phyloP scores from a whole-genome alignment of 2,888 invertebrate genomes.

The Lasioglossum figueresi region DNA sequence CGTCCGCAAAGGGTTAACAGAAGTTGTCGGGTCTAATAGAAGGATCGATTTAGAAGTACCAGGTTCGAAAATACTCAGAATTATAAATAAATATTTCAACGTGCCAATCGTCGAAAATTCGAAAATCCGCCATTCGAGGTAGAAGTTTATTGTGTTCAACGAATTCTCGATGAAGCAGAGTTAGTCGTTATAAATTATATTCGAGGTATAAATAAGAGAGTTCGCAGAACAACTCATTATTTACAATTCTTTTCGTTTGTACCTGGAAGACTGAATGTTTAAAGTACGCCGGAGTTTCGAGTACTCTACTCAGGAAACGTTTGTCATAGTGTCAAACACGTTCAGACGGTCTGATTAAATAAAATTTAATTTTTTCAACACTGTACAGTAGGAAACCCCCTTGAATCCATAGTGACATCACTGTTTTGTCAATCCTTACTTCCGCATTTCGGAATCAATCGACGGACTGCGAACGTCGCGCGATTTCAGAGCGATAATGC shows the following conservation, averaged over 20 bases:
- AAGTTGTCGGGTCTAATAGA: neutral
- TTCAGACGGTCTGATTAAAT: neutral
- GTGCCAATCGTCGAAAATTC: neutral
- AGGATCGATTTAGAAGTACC: neutral
- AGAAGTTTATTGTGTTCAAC: neutral
- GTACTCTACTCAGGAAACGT: neutral
- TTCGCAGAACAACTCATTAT: constrained; percentile 6
- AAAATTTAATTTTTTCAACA: constrained; percentile 10
- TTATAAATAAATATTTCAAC: neutral
- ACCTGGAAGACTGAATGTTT: constrained; percentile 12
- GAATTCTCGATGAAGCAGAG: constrained; percentile 2
- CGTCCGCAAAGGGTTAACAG: neutral
- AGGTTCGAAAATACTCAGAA: neutral
- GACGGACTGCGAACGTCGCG: neutral
- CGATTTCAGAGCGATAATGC: neutral
- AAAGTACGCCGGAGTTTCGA: neutral
- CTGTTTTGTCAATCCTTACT: constrained; percentile 25
- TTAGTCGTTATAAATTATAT: neutral
- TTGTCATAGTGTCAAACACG: constrained; percentile 2
- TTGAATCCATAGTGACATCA: constrained; percentile 8
- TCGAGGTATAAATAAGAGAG: neutral
- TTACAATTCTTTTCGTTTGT: neutral
- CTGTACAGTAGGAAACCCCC: constrained; percentile 13
- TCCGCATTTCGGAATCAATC: constrained; percentile 17
- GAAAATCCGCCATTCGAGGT: neutral